phyloP scores from a whole-genome alignment of 2,797 vertebrate genomes.

The Gila robusta region DNA sequence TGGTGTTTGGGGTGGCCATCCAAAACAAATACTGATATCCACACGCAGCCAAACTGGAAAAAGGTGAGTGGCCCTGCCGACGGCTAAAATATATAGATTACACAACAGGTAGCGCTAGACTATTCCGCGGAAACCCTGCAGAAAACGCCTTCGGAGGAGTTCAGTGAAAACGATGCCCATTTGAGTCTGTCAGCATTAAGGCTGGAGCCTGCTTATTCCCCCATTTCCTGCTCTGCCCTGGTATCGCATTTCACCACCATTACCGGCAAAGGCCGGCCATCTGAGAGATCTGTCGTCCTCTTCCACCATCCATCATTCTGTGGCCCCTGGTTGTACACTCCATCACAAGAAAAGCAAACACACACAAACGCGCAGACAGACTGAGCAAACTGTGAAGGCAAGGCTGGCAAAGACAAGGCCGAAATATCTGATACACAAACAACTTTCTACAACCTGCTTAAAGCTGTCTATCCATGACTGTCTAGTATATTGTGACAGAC shows the following conservation, averaged over 20 bases:
- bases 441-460: conserved; percentile 32
- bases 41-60: conserved; percentile 4
- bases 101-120: conserved; percentile 35
- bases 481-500: conserved; percentile 45
- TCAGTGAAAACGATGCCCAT: conserved; percentile 47
- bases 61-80: conserved; percentile 20
- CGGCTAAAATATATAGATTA: conserved; percentile 25
- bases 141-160: conserved; percentile 45
- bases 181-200: conserved; percentile 63
- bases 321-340: conserved; percentile 61
- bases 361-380: conserved; percentile 30
- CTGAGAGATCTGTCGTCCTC: conserved; percentile 61
- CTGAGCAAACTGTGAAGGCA: conserved; percentile 33
- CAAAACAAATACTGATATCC: conserved; percentile 33
- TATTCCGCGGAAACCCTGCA: conserved; percentile 12
- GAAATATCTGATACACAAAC: background rate
- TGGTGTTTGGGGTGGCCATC: conserved; percentile 28
- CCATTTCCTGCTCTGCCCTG: conserved; percentile 66
- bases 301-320: conserved; percentile 72
- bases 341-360: conserved; percentile 62
- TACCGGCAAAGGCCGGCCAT: conserved; percentile 74
- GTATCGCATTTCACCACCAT: conserved; percentile 80
- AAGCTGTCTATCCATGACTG: conserved; percentile 59
- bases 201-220: conserved; percentile 56
- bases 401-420: conserved; percentile 25